Evolutionary conservation across 2,113 vertebrate genomes (phyloP).

Genomic region (Sylvietta virens): DNA sequence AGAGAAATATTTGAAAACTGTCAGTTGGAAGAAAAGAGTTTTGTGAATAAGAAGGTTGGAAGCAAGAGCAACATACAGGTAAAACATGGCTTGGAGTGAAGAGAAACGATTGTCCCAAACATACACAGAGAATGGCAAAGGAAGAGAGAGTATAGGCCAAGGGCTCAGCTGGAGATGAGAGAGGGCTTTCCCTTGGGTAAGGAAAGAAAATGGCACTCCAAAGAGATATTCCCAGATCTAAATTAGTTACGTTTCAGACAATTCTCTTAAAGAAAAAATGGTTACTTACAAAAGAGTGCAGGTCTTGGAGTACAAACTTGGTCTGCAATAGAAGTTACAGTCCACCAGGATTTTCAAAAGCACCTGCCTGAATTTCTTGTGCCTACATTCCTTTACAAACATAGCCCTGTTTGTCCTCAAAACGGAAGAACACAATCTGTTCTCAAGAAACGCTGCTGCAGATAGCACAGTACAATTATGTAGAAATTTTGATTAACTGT

Average conservation of each 20-base stretch:
- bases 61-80: constrained; percentile 25
- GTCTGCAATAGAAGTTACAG: neutral
- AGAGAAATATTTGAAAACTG: constrained; percentile 59
- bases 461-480: neutral
- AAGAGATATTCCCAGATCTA: neutral
- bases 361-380: neutral
- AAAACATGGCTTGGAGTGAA: constrained; percentile 25
- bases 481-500: neutral
- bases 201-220: neutral
- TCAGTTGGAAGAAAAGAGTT: constrained; percentile 62
- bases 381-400: neutral
- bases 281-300: neutral
- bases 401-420: neutral
- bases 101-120: constrained; percentile 25
- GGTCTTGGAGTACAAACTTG: neutral
- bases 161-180: neutral
- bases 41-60: constrained; percentile 14
- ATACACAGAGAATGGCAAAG: neutral
- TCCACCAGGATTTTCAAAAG: neutral
- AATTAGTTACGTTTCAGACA: neutral
- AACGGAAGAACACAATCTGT: neutral
- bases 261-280: neutral
- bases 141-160: neutral
- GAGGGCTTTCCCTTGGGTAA: neutral
- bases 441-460: neutral